Evolutionary conservation across 2,113 vertebrate species (phyloP).

Genomic region (Bagarius yarrelli): DNA sequence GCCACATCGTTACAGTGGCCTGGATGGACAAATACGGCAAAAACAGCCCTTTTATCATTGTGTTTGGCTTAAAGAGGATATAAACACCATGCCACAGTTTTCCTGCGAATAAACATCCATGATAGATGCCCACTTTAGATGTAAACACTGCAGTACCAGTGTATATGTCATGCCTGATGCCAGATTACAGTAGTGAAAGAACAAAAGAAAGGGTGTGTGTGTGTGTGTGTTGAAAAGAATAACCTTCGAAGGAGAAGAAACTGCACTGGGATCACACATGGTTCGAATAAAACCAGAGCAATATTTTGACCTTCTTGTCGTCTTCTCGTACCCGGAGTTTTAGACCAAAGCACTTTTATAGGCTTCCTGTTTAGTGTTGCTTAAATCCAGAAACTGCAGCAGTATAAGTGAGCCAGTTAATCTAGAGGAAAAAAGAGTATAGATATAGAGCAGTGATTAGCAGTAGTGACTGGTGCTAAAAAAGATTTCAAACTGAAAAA

Average conservation of each 20-base stretch:
- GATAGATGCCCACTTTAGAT: slow-evolving; percentile 36
- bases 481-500: no score
- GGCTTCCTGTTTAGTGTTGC: slow-evolving; percentile 57
- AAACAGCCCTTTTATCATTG: slow-evolving; percentile 46
- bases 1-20: slow-evolving; percentile 29
- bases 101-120: slow-evolving; percentile 36
- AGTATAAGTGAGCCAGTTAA: slow-evolving; percentile 51
- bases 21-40: slow-evolving; percentile 35
- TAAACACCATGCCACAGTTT: slow-evolving; percentile 42
- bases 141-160: slow-evolving; percentile 42
- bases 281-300: slow-evolving; percentile 60
- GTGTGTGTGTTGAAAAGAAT: slow-evolving; percentile 21
- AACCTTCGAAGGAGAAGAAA: slow-evolving; percentile 41
- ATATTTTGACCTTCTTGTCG: slow-evolving; percentile 50
- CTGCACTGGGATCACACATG: slow-evolving; percentile 57
- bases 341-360: slow-evolving; percentile 58
- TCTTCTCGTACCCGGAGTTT: slow-evolving; percentile 45
- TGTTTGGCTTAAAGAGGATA: slow-evolving; percentile 35
- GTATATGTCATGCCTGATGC: slow-evolving; percentile 34
- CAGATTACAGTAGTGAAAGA: slow-evolving; percentile 26
- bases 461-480: not conserved
- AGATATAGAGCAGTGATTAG: not conserved
- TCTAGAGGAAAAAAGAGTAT: not conserved
- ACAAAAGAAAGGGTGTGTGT: slow-evolving; percentile 23
- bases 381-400: slow-evolving; percentile 47